Evolutionary conservation across 2,113 vertebrate species (phyloP).

Genomic region (Sarotherodon lohbergeri): DNA sequence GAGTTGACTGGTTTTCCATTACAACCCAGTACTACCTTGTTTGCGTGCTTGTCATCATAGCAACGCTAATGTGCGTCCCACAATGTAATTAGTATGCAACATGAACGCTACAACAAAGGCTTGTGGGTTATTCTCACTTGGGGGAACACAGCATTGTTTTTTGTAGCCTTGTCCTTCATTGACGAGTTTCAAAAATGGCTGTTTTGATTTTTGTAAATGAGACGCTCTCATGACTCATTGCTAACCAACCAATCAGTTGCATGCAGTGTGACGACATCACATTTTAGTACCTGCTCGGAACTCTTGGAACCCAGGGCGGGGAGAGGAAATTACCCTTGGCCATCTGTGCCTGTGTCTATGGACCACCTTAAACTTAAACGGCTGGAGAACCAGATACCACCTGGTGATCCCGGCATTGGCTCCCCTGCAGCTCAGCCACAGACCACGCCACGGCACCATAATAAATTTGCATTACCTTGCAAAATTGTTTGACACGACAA

Average conservation of each 20-base stretch:
- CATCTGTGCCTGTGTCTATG: neutral
- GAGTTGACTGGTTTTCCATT: neutral
- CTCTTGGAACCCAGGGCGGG: rapidly evolving
- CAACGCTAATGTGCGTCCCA: neutral
- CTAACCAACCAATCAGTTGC: neutral
- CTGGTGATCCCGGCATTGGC: neutral
- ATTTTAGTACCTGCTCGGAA: rapidly evolving
- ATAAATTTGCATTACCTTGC: neutral
- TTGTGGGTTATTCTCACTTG: neutral
- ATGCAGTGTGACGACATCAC: neutral
- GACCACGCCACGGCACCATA: neutral
- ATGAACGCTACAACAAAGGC: neutral
- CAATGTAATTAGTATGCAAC: neutral
- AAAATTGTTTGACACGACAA: rapidly evolving
- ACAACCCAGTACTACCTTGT: neutral
- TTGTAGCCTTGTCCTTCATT: neutral
- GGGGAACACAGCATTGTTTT: neutral
- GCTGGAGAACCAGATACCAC: neutral
- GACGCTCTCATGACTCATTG: neutral
- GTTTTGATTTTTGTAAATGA: neutral
- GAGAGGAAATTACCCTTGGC: neutral
- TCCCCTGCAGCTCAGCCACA: neutral
- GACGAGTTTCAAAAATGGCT: neutral
- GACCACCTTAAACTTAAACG: neutral
- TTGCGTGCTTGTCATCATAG: neutral